Evolutionary conservation across 1,140 invertebrate genomes (phyloP).

Genomic region (Lamellibrachia luymesi): DNA sequence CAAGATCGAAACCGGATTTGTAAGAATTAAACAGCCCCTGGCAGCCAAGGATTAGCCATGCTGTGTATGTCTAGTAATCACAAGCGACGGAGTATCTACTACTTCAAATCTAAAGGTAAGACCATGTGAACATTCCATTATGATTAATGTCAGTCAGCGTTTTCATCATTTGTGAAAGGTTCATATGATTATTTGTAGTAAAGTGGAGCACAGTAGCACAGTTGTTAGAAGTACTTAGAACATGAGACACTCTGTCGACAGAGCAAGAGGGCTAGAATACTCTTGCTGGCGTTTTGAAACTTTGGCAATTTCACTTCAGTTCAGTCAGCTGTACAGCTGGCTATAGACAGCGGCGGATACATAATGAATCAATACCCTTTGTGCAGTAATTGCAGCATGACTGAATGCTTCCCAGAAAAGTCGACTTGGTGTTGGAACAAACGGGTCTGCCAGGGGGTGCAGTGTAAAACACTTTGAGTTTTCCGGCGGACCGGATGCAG

Average conservation of each 20-base stretch:
- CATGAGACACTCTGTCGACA: too few species aligned
- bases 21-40: background rate
- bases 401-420: background rate
- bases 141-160: background rate
- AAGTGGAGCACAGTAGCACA: background rate
- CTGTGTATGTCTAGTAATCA: background rate
- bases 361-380: too few species aligned
- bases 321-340: background rate
- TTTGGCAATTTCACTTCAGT: too few species aligned
- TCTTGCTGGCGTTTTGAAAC: too few species aligned
- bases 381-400: background rate
- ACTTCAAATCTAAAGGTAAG: background rate
- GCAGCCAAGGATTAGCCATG: background rate
- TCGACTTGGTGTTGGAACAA: background rate
- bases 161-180: background rate
- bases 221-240: background rate
- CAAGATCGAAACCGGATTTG: background rate
- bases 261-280: too few species aligned
- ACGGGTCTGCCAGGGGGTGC: background rate
- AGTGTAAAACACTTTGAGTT: background rate
- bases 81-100: background rate
- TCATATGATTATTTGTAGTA: background rate
- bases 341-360: background rate
- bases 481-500: background rate
- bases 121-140: background rate